phyloP scores from a whole-genome alignment of 2,797 vertebrate genomes.

The Apogon talboti region DNA sequence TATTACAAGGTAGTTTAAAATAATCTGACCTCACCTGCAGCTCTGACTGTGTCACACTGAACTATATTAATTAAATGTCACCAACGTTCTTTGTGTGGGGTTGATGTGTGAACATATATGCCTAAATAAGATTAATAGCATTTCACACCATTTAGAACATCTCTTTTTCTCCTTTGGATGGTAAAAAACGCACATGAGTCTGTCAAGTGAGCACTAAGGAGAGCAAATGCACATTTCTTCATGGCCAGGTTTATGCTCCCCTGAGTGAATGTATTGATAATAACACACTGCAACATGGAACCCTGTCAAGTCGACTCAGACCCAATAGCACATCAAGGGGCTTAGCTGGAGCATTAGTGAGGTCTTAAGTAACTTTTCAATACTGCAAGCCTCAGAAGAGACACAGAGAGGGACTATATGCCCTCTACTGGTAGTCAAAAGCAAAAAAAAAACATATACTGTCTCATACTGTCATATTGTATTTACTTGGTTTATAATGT shows the following conservation, averaged over 20 bases:
- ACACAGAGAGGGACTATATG: constrained; percentile 58
- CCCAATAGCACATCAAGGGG: constrained; percentile 60
- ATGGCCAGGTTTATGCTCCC: constrained; percentile 34
- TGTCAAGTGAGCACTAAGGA: constrained; percentile 33
- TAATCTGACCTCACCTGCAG: constrained; percentile 36
- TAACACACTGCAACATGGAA: constrained; percentile 48
- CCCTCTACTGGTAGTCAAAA: constrained; percentile 78
- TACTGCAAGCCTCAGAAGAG: constrained; percentile 45
- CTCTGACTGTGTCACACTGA: constrained; percentile 1
- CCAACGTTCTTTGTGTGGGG: constrained; percentile 20
- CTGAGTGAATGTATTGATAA: constrained; percentile 18
- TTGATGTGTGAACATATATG: constrained; percentile 6
- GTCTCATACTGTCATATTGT: too few species aligned
- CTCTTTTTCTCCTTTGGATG: constrained; percentile 3
- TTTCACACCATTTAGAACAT: neutral
- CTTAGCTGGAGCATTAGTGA: constrained; percentile 58
- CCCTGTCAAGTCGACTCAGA: constrained; percentile 40
- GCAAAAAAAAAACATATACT: neutral
- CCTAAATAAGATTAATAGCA: neutral
- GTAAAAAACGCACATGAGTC: constrained; percentile 14
- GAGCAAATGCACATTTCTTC: constrained; percentile 36
- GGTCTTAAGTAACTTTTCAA: constrained; percentile 63
- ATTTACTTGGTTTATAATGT: neutral
- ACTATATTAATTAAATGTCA: constrained; percentile 19
- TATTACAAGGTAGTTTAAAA: constrained; percentile 29